Evolutionary conservation across 2,888 invertebrate genomes (phyloP), one percentile per base, ranked within the genome.

Genomic region (Agrochola litura): DNA sequence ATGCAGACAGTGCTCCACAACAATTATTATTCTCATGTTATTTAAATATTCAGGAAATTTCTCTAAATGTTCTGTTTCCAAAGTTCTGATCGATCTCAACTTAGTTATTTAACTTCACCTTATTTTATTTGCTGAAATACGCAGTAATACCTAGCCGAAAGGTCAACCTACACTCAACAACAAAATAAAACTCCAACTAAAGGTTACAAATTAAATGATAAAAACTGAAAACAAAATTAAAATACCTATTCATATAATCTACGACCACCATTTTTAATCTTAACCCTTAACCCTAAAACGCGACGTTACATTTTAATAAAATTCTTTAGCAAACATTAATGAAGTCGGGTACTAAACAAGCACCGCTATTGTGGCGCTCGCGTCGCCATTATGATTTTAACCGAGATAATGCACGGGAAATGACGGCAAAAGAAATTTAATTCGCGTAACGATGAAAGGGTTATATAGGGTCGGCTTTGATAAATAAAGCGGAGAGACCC

Each of bases 351-450:
- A 91, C 92, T 92, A 92, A 95, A 94, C 95, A 95, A 91, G 92
- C 93, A 91, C 91, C 87, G 90, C 92, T 94, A 95, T 96, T 96
- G 96, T 96, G 86, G 90, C 91, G 88, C 90, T 86, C 90, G 91
- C 91, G 92, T 90, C 89, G 89, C 95, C 96, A 96, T 96, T 96
- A 96, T 96, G 95, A 96, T 96, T 95, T 94, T 95, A 95, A 93
- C 96, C 95, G 94, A 95, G 96, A 96, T 96, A 96, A 96, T 96
- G 96, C 92, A 96, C 96, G 96, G 96, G 96, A 96, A 96, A 96
- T 96, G 96, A 96, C 96, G 96, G 95, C 92, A 96, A 96, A 96
- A 96, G 96, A 96, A 96, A 96, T 96, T 96, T 96, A 96, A 96
- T 96, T 96, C 96, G 94, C 95, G 94, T 94, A 95, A 94, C 96